Evolutionary conservation across 2,888 invertebrate genomes (phyloP).

Genomic region (Diarsia mendica): DNA sequence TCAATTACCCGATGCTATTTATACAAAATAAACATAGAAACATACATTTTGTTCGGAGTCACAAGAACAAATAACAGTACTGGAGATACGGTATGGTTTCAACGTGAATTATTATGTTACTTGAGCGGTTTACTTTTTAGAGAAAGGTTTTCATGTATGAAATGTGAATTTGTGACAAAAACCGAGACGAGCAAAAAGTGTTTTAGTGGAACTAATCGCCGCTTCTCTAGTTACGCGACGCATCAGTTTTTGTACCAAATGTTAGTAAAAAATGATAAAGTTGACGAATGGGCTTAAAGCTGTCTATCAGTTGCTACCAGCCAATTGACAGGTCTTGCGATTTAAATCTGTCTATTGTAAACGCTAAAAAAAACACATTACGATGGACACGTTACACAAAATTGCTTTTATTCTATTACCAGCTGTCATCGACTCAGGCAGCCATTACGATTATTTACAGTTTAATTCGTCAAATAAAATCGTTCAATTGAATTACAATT

Average conservation of each 20-base stretch:
- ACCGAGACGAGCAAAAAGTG: slow-evolving; percentile 34
- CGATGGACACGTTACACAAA: slow-evolving; percentile 15
- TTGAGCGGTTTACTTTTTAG: slow-evolving; percentile 46
- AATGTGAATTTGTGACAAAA: slow-evolving; percentile 52
- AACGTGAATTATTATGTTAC: slow-evolving; percentile 32
- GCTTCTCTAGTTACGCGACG: slow-evolving; percentile 42
- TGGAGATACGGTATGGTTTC: slow-evolving; percentile 13
- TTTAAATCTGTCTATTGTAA: slow-evolving; percentile 20
- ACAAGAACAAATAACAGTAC: slow-evolving; percentile 43
- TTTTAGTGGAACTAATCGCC: slow-evolving; percentile 51
- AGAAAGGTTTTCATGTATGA: slow-evolving; percentile 51
- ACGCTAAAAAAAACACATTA: slow-evolving; percentile 12
- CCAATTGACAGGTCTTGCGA: slow-evolving; percentile 31
- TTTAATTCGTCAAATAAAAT: slow-evolving; percentile 46
- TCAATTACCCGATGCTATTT: slow-evolving; percentile 37
- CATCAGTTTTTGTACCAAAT: slow-evolving; percentile 21
- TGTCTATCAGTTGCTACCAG: slow-evolving; percentile 12
- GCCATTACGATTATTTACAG: slow-evolving; percentile 33
- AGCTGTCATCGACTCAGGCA: slow-evolving; percentile 28
- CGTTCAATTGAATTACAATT: slow-evolving; percentile 56
- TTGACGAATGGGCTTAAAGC: slow-evolving; percentile 27
- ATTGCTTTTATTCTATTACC: slow-evolving; percentile 26
- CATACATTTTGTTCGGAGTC: slow-evolving; percentile 14
- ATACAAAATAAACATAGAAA: slow-evolving; percentile 35
- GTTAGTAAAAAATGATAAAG: slow-evolving; percentile 19